A percentile compares a stretch with the other conserved stretches of the same genome.
Conservation (phyloP, 2,888 invertebrate genomes). For the Ophonus ardosiacus region DNA sequence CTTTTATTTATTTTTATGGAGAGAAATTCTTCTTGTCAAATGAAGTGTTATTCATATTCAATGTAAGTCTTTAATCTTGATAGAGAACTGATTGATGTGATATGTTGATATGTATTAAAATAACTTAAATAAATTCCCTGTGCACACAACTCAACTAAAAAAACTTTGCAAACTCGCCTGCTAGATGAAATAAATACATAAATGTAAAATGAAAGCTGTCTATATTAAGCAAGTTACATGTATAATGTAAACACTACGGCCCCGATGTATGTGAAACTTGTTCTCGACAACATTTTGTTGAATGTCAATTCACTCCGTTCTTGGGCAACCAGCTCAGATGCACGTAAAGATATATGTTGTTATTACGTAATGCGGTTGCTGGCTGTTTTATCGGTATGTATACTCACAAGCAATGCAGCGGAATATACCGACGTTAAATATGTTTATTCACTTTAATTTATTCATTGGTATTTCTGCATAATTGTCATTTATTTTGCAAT, state of each 20-base stretch:
- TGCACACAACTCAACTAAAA: not conserved
- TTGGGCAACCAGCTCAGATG: slow-evolving; percentile 26
- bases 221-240: slow-evolving; percentile 39
- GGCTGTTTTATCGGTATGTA: slow-evolving; percentile 1
- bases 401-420: not conserved
- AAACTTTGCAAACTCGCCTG: slow-evolving; percentile 4
- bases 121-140: slow-evolving; percentile 8
- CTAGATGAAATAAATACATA: slow-evolving; percentile 33
- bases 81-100: not conserved
- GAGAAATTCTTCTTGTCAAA: too few relatives aligned
- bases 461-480: slow-evolving; percentile 6
- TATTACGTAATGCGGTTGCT: slow-evolving; percentile 32
- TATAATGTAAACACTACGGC: slow-evolving; percentile 28
- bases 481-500: not conserved
- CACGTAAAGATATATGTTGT: slow-evolving; percentile 32
- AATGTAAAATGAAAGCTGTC: slow-evolving; percentile 39
- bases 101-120: not conserved
- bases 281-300: slow-evolving; percentile 34
- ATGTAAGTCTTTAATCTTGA: not conserved
- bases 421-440: slow-evolving; percentile 2
- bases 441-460: slow-evolving; percentile 23
- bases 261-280: slow-evolving; percentile 25
- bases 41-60: not conserved
- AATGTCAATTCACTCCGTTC: slow-evolving; percentile 36
- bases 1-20: too few relatives aligned